A percentile compares a stretch with the other conserved stretches of the same genome.
phyloP scores from a whole-genome alignment of 2,113 vertebrate species.

The Onychostoma macrolepis region DNA sequence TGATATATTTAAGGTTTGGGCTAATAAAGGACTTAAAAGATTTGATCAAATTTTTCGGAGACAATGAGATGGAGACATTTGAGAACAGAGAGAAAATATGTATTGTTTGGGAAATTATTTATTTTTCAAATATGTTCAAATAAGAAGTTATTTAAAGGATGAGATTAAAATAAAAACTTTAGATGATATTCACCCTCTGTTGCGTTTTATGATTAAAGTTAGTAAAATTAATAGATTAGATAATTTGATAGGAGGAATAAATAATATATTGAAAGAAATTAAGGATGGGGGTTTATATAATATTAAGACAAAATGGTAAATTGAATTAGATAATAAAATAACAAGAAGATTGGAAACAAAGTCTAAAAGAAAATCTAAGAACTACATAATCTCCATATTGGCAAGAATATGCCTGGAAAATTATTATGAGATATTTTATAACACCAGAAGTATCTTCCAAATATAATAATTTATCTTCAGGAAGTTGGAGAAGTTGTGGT shows the following conservation, averaged over 20 bases:
- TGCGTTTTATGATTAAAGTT: background rate
- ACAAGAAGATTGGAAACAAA: no score
- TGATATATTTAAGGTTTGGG: no score
- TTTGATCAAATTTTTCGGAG: no score
- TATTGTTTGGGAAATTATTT: background rate
- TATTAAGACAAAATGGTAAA: no score
- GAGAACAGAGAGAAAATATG: background rate
- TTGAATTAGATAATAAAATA: no score
- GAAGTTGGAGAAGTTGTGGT: background rate
- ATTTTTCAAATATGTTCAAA: background rate
- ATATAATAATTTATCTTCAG: background rate
- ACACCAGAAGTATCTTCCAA: background rate
- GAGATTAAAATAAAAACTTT: background rate
- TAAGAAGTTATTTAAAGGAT: background rate
- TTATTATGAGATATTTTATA: background rate
- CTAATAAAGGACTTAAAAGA: no score
- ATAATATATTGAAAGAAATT: no score
- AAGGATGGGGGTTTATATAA: background rate
- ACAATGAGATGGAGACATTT: no score
- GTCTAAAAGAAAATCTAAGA: no score
- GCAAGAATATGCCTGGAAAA: background rate
- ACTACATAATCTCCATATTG: no score
- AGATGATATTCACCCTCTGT: background rate
- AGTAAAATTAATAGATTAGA: background rate
- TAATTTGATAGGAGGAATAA: background rate